Conservation (phyloP, 2,113 vertebrate species). For the Atrichornis clamosus region DNA sequence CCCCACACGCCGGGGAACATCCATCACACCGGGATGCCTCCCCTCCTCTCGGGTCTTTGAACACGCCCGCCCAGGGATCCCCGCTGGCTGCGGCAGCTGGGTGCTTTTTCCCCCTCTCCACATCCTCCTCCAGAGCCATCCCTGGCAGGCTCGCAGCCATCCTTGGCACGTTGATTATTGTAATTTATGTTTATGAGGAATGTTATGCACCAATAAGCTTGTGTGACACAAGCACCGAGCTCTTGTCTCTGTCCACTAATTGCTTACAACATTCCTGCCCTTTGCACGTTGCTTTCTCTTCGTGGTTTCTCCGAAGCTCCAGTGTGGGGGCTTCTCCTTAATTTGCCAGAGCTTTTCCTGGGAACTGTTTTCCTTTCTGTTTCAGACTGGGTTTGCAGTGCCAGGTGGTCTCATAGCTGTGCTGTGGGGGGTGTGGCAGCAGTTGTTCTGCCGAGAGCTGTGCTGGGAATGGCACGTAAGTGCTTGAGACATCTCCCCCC, state of each 20-base stretch:
- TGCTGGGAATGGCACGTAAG: background rate
- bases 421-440: background rate
- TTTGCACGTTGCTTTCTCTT: fast-evolving
- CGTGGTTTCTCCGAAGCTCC: background rate
- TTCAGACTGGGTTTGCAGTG: background rate
- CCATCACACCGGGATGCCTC: fast-evolving
- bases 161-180: background rate
- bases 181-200: background rate
- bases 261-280: background rate
- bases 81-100: background rate
- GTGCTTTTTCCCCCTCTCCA: background rate
- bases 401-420: background rate
- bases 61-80: fast-evolving
- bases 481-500: background rate
- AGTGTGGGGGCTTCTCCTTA: background rate
- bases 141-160: background rate
- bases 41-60: background rate
- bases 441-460: background rate
- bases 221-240: background rate
- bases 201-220: background rate
- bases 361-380: background rate
- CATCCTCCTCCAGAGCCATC: background rate
- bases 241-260: background rate
- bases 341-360: background rate
- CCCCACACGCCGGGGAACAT: background rate